These are phyloP conservation scores for Elgaria multicarinata DNA, from an alignment of 2,113 vertebrate genomes.

Conservation along the genomic window DNA sequence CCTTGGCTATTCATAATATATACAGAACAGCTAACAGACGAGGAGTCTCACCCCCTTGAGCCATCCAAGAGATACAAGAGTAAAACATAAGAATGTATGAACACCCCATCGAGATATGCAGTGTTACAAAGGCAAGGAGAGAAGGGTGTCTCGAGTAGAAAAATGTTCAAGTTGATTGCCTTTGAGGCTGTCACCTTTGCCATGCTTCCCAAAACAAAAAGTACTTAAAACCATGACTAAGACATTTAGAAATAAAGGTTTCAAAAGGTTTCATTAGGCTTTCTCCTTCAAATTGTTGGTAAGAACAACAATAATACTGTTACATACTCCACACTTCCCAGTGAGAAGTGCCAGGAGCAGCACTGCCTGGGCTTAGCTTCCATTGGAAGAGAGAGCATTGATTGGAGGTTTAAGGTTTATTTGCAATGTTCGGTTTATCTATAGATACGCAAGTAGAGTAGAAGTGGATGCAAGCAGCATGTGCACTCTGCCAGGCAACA, in stretches of 20 bases:
- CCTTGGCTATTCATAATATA: not conserved
- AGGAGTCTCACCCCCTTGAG: slow-evolving; percentile 3
- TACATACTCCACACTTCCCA: not conserved
- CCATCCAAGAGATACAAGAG: not conserved
- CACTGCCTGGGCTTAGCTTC: not conserved
- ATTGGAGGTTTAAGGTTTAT: not conserved
- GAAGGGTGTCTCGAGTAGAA: not conserved
- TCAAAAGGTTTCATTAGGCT: not conserved
- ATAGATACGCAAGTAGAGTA: not conserved
- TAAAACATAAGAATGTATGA: not conserved
- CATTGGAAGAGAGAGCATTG: not conserved
- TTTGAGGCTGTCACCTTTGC: not conserved
- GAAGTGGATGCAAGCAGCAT: not conserved
- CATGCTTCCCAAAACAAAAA: not conserved
- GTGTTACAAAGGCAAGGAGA: not conserved
- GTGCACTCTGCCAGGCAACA: not conserved
- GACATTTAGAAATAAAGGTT: not conserved
- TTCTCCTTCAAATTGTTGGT: not conserved
- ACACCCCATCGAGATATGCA: not conserved
- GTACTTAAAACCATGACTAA: not conserved
- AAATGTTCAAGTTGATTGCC: not conserved
- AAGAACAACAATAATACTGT: not conserved
- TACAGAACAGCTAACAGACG: not conserved
- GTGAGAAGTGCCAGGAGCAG: not conserved
- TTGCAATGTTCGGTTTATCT: not conserved